Conservation (phyloP, 2,797 vertebrate genomes). For the Anguilla megastoma region DNA sequence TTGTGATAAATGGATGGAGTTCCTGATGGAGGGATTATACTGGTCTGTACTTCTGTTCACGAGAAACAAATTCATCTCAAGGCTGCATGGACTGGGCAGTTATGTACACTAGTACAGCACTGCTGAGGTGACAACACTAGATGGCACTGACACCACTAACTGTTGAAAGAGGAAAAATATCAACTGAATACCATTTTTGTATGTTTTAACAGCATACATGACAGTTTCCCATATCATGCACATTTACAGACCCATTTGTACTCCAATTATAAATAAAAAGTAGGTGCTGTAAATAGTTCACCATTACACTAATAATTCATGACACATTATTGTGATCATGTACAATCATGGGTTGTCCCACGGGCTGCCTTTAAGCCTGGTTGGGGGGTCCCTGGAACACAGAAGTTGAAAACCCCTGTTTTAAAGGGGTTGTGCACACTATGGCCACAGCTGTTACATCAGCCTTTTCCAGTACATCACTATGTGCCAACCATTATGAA, state of each 20-base stretch:
- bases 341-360: not conserved
- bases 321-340: no score
- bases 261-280: not conserved
- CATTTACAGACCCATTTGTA: not conserved
- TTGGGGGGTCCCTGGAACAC: no score
- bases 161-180: not conserved
- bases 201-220: not conserved
- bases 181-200: not conserved
- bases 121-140: not conserved
- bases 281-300: not conserved
- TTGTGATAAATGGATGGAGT: not conserved
- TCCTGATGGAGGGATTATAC: not conserved
- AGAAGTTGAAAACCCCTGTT: not conserved
- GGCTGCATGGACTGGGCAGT: not conserved
- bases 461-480: not conserved
- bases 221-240: not conserved
- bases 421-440: slow-evolving; percentile 1
- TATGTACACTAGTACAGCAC: not conserved
- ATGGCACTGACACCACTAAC: not conserved
- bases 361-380: no score
- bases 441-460: not conserved
- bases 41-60: not conserved
- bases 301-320: no score
- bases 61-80: not conserved
- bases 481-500: not conserved